Evolutionary conservation across 1,140 invertebrate genomes (phyloP), one percentile per base, ranked within the genome.

Genomic region (Drosophila kohkoa): DNA sequence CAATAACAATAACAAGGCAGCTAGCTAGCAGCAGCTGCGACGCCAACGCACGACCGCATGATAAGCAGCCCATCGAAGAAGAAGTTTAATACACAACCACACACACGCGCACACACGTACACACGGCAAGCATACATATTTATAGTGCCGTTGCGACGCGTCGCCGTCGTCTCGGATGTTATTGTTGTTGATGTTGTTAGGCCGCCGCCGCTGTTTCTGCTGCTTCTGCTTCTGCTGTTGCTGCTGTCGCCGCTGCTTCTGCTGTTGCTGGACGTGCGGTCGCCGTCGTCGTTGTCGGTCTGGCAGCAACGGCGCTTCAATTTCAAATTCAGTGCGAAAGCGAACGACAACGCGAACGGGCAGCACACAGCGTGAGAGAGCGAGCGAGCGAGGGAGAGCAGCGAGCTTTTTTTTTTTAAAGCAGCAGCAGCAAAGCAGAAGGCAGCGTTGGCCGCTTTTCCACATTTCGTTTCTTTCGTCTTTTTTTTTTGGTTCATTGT

Each of bases 311-410:
- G 72, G 58, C 67, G 62, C 66, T 79, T 76, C 45, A 71, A 79
- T 79, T 76, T 79, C 62, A 66, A 79, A 79, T 79, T 79, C 77
- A 79, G 77, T 79, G 73, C 77, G 63, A 79, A 79, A 79, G 77
- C 77, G 77, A 76, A 79, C 77, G 77, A 67, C 77, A 79, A 76
- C 51, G 66, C 66, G 46, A 43, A 70, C 76, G 76, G 76, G 58
- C 41, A 45, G 57, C 2, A 16, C 11, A 43, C 10, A 3, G 35
- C 35, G 35, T 38, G 32, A 28, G 66, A 13, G 66, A 70, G 66
- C 16, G 66, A 60, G 71, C 46, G 32, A 51, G 66, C 30, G 49
- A 28, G 45, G 35, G 48, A 55, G 57, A 30, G 49, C 51, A 25
- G 49, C 13, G 51, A 73, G 65, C 52, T 63, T 75, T 69, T 70